phyloP scores from a whole-genome alignment of 2,797 vertebrate genomes.

The Eospalax fontanierii region DNA sequence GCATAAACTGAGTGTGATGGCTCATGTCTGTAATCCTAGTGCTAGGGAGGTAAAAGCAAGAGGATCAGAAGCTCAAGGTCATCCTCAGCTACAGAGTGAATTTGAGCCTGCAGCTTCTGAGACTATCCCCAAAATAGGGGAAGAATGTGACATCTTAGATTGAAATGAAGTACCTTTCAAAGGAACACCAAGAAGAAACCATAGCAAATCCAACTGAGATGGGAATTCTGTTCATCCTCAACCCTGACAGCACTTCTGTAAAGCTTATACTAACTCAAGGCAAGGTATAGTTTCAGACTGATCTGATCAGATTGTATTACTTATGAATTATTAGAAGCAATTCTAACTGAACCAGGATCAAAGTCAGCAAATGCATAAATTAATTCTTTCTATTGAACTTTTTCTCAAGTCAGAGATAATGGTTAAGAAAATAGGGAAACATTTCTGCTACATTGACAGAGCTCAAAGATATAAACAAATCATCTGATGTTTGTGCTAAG shows the following conservation, averaged over 20 bases:
- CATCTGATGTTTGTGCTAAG: constrained; percentile 37
- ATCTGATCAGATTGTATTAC: background rate
- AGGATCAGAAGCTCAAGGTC: background rate
- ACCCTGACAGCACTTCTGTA: background rate
- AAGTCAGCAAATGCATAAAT: background rate
- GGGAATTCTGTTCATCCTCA: background rate
- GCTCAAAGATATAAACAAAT: constrained; percentile 39
- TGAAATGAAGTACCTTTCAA: constrained; percentile 15
- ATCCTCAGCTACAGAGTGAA: background rate
- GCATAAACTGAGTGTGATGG: background rate
- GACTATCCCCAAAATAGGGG: background rate
- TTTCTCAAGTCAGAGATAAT: constrained; percentile 53
- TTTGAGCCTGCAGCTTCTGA: background rate
- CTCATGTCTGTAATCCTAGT: background rate
- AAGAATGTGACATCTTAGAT: background rate
- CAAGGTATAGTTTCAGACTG: background rate
- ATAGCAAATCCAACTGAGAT: constrained; percentile 25
- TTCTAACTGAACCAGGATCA: constrained; percentile 22
- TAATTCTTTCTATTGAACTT: constrained; percentile 1
- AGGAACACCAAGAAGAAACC: constrained; percentile 65
- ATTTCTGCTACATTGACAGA: constrained; percentile 10
- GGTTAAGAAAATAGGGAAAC: background rate
- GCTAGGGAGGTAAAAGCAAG: background rate
- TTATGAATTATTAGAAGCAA: constrained; percentile 41
- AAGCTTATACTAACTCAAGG: background rate